Conservation (phyloP, 1,140 invertebrate species). For the Hypsibius dujardini region DNA sequence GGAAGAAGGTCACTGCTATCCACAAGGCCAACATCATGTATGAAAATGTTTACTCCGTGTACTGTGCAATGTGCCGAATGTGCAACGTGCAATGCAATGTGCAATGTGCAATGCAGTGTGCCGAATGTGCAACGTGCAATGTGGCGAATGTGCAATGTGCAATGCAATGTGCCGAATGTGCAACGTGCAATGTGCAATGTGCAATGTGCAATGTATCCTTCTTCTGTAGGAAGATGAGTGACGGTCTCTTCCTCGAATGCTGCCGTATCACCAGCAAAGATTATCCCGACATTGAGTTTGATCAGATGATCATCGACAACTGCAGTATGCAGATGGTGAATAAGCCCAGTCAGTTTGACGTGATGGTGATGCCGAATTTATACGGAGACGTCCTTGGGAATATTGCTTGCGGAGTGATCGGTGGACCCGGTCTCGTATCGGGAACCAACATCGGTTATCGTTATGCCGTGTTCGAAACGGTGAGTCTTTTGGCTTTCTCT, state of each 20-base stretch:
- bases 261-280: conserved; percentile 70
- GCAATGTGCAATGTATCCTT: too few relatives aligned
- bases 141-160: too few relatives aligned
- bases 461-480: conserved; percentile 53
- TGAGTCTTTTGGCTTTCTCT: too few relatives aligned
- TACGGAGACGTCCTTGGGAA: conserved; percentile 96
- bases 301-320: conserved; percentile 96
- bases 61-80: too few relatives aligned
- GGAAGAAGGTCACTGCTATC: conserved; percentile 84
- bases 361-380: conserved; percentile 91
- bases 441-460: conserved; percentile 72
- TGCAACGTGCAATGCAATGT: not conserved
- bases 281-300: conserved; percentile 83
- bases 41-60: too few relatives aligned
- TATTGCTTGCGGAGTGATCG: conserved; percentile 83
- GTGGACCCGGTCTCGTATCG: conserved; percentile 83
- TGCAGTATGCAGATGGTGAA: conserved; percentile 92
- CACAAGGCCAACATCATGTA: conserved; percentile 98
- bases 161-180: too few relatives aligned
- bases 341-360: conserved; percentile 91
- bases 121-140: too few relatives aligned
- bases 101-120: too few relatives aligned
- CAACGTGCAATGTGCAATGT: conserved; percentile 1
- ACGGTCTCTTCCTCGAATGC: conserved; percentile 79
- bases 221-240: conserved; percentile 63